phyloP scores from a whole-genome alignment of 1,140 invertebrate genomes.

The Cepaea nemoralis region DNA sequence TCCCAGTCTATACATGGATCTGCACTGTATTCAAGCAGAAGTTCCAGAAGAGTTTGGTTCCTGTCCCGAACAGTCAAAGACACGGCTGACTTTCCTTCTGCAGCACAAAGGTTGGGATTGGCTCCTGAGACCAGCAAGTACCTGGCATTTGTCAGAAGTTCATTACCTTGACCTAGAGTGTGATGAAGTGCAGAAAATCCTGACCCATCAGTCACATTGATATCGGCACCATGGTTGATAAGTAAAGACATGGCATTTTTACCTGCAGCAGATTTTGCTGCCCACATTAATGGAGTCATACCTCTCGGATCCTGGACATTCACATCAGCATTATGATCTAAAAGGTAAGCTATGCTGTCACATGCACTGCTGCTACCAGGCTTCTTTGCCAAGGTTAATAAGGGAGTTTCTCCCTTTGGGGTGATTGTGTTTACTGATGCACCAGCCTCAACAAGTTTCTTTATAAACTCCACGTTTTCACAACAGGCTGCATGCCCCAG shows the following conservation, averaged over 20 bases:
- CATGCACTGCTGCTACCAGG: not conserved
- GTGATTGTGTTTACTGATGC: not conserved
- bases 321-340: not conserved
- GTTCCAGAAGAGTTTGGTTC: not conserved
- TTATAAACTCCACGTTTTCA: not conserved
- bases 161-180: not conserved
- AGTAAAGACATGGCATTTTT: not conserved
- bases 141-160: not conserved
- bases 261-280: not conserved
- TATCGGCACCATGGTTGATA: not conserved
- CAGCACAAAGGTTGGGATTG: not conserved
- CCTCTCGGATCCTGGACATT: not conserved
- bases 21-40: not conserved
- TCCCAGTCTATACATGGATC: not conserved
- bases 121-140: not conserved
- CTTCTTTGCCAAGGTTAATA: not conserved
- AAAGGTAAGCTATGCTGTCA: not conserved
- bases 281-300: not conserved
- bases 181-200: not conserved
- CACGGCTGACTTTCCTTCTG: not conserved
- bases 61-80: not conserved
- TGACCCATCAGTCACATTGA: not conserved
- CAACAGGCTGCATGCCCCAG: not conserved
- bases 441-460: not conserved
- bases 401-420: not conserved